Percentiles rank a stretch among this genome's conserved stretches.
Evolutionary conservation across 2,888 invertebrate species (phyloP).

Genomic region (Phaonia tiefii): DNA sequence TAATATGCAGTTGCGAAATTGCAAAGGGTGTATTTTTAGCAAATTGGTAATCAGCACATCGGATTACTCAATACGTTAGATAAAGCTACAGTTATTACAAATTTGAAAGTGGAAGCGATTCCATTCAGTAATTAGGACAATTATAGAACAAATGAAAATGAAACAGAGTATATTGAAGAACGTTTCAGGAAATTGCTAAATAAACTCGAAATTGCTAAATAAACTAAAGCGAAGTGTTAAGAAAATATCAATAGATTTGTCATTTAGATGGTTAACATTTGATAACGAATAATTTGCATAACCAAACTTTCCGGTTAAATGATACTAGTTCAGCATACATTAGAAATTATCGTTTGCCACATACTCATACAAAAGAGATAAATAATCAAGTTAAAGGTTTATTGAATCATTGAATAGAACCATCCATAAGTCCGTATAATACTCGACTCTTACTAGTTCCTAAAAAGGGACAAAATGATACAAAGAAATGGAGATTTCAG

Average conservation of each 20-base stretch:
- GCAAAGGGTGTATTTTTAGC: conserved; percentile 10
- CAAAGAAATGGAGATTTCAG: neutral
- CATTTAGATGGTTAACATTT: conserved; percentile 5
- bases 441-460: conserved; percentile 35
- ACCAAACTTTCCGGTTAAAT: conserved; percentile 7
- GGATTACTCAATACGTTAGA: conserved; percentile 7
- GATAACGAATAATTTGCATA: conserved; percentile 23
- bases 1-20: conserved; percentile 7
- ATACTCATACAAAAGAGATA: conserved; percentile 19
- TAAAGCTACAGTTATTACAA: neutral
- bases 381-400: conserved; percentile 4
- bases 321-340: conserved; percentile 14
- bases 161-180: neutral
- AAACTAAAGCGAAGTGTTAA: neutral
- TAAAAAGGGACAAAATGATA: conserved; percentile 11
- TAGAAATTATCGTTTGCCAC: conserved; percentile 14
- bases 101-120: conserved; percentile 1
- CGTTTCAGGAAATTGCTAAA: neutral
- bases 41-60: conserved; percentile 14
- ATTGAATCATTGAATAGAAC: conserved; percentile 4
- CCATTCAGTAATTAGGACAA: conserved; percentile 4
- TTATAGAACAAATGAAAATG: neutral
- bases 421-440: conserved; percentile 33
- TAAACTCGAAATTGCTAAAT: neutral
- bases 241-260: conserved; percentile 11